Base-by-base conservation (phyloP, 1,140 invertebrate genomes). In the Hyles euphorbiae region DNA sequence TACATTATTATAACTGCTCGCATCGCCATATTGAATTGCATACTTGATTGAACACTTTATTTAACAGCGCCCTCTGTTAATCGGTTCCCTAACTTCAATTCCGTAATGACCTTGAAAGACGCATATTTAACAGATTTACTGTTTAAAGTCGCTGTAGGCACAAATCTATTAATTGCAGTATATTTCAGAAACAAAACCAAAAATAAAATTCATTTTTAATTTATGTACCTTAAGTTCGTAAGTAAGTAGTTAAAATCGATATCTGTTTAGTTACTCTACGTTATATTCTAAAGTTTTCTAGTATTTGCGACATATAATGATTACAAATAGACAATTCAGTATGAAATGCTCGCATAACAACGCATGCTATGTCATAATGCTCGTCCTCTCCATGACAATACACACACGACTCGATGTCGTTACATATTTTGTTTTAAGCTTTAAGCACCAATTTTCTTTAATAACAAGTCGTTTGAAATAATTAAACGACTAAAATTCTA, bases 381-480 rank as follows among this genome's bases (percentile, higher is more conserved):
- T 88, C 85, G 64, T 64, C 68, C 67, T 72, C 70, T 71, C 72
- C 80, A 78, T 78, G 83, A 88, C 81, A 85, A 85, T 83, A 88
- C 82, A 85, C 72, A 83, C 81, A 69, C 67, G 76, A 70, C 78
- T 76, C 54, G 40, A 10, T 73, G 68, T 74, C 74, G 70, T 53
- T 50, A 67, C 80, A 76, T 83, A 81, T 83, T 70, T 84, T 83
- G 76, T 81, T 87, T 78, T 88, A 87, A 88, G 86, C 86, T 88
- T 85, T 83, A 88, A 88, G 86, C 86, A 88, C 86, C 86, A 88
- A 88, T 87, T 86, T 88, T 88, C 77, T 85, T 88, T 52, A 84
- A 88, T 88, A 88, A 88, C 86, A 88, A 88, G 86, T 88, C 86
- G 86, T 88, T 88, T 83, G 79, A 88, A 88, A 88, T 88, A 88